Base-by-base conservation (phyloP, 2,113 vertebrate species). In the Xiphophorus hellerii region DNA sequence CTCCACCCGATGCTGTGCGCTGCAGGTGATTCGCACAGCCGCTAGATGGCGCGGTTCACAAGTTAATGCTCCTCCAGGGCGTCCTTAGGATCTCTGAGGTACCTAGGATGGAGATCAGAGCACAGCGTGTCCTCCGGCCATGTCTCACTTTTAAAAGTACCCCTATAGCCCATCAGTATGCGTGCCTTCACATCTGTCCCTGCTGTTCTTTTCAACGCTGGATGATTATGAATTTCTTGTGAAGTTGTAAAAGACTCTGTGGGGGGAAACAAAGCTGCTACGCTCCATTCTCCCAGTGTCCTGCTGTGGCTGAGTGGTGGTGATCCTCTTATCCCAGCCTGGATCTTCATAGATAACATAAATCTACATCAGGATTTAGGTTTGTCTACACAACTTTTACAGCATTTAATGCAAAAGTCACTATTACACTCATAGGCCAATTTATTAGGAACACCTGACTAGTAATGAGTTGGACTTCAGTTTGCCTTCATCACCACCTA, bases 251-350 rank as follows among this genome's bases (percentile, higher is more conserved):
- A 79, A 80, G 48, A 69, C 66, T 65, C 75, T 61, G 66, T 29
- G 28, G 51, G 54, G 42, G 39, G 60, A 78, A 65, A 79, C 77
- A 72, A 72, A 76, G 72, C 83, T 54, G 75, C 71, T 79, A 28
- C 29, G 66, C 74, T 75, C 76, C 65, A 25, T 66, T 69, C 78
- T 80, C 80, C 20, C 35, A 63, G 74, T 9, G 44, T 66, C 62
- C 82, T 67, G 78, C 76, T 75, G 88, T 10, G 78, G 29, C 69
- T 51, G 81, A 30, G 30, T 28, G 74, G 63, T 22, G 2, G 33
- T 3, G 80, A 87, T 80, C 81, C 25, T 84, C 72, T 77, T 80
- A 80, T 71, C 80, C 69, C 73, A 67, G 66, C 31, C 65, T 28
- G 33, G 71, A 54, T 76, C 66, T 72, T 68, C 14, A 76, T 70